phyloP scores from a whole-genome alignment of 2,888 invertebrate species.

The Sicus ferrugineus region DNA sequence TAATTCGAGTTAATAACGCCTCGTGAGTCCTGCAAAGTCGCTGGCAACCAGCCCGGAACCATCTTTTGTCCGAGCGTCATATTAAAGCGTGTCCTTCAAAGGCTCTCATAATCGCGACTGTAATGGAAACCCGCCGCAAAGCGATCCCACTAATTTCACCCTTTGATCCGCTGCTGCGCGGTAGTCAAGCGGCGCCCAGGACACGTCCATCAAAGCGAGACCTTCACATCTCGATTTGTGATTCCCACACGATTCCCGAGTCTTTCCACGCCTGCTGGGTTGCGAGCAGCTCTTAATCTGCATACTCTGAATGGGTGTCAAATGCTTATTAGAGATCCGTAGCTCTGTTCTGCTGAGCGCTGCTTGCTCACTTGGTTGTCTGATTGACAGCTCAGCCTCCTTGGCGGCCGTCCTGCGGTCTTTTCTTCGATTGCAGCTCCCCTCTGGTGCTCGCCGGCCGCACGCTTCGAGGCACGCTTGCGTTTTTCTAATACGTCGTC shows the following conservation, averaged over 20 bases:
- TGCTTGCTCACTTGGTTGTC: constrained; percentile 1
- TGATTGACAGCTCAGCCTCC: constrained; percentile 17
- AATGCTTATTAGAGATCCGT: neutral
- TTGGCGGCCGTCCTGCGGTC: neutral
- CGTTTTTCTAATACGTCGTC: neutral
- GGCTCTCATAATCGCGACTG: constrained; percentile 33
- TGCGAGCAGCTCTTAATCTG: neutral
- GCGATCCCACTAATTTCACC: neutral
- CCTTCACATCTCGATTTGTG: neutral
- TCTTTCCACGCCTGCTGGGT: too few relatives aligned
- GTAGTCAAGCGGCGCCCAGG: neutral
- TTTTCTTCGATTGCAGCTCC: neutral
- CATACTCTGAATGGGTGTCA: constrained; percentile 11
- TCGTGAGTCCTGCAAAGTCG: neutral
- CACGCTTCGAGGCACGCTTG: neutral
- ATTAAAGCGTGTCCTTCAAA: constrained; percentile 3
- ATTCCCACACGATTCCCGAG: neutral
- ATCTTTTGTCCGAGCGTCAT: too few relatives aligned
- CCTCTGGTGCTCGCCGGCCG: neutral
- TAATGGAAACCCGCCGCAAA: constrained; percentile 1
- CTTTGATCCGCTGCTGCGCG: constrained; percentile 3
- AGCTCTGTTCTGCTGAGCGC: neutral
- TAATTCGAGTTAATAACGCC: neutral
- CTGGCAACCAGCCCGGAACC: neutral
- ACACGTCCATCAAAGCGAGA: neutral